A percentile compares a stretch with the other conserved stretches of the same genome.
Evolutionary conservation across 2,113 vertebrate genomes (phyloP).

Genomic region (Urocolius indicus): DNA sequence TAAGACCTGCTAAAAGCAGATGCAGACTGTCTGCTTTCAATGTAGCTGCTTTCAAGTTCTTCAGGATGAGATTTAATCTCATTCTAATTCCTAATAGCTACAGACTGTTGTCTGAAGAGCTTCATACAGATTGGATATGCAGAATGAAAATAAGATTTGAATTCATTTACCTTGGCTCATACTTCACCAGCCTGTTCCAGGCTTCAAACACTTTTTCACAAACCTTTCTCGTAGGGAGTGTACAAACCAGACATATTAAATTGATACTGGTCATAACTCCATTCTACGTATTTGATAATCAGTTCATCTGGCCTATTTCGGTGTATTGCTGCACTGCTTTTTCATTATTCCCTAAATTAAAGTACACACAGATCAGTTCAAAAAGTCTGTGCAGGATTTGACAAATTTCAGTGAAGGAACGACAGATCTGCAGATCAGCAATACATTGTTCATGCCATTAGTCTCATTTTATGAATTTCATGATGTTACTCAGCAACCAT

Average conservation of each 20-base stretch:
- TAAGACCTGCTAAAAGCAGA: background rate
- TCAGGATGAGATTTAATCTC: background rate
- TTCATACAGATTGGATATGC: background rate
- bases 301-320: background rate
- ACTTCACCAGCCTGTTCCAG: background rate
- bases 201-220: background rate
- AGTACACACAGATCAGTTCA: background rate
- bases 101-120: background rate
- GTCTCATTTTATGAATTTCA: background rate
- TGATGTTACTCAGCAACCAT: background rate
- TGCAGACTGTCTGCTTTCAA: background rate
- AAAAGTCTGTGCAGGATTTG: background rate
- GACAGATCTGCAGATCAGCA: background rate
- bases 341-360: background rate
- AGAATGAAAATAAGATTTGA: slow-evolving; percentile 20
- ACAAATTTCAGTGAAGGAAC: background rate
- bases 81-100: background rate
- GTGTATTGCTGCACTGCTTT: background rate
- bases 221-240: background rate
- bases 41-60: background rate
- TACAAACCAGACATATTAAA: background rate
- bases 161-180: background rate
- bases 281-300: background rate
- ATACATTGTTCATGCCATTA: background rate
- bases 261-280: background rate